Evolutionary conservation across 2,797 vertebrate genomes (phyloP), one percentile per base, ranked within the genome.

Genomic region (Gila robusta): DNA sequence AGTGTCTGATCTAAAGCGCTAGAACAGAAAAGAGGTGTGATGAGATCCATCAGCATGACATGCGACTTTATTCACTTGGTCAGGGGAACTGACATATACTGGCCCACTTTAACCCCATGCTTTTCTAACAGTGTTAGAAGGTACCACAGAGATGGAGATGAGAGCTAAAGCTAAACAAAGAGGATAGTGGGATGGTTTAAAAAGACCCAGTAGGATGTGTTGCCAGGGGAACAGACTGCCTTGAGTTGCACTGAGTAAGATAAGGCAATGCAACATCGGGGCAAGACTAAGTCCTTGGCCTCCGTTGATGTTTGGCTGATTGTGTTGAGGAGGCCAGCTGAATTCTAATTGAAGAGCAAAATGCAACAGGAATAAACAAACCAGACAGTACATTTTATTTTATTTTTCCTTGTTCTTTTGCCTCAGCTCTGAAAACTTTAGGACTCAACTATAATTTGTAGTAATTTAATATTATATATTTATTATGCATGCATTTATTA

Each of bases 251-350:
- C 81, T 80, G 85, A 89, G 81, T 76, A 72, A 89, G 87, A 90
- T 90, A 83, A 90, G 88, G 78, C 69, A 39, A 66, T 72, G 77
- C 49, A 87, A 87, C 87, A 82, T 83, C 81, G n/a, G 89, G 80
- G 47, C 83, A 52, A 64, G 76, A 70, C 87, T 86, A 83, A 86
- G 86, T 89, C 84, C 74, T 87, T 88, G 82, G 81, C 76, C 86
- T 87, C 79, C 16, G 84, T 44, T 89, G 83, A 89, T 85, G 85
- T 87, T 88, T 88, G 81, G 83, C 72, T 88, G 82, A 82, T 87
- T 90, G 89, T 82, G 72, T 54, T 76, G 59, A 72, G 85, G 52
- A 62, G 59, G 52, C 64, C 66, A 84, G 47, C 39, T 79, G 83
- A 90, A 90, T 90, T 87, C 76, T 86, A 88, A 90, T 85, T 86